phyloP scores from a whole-genome alignment of 2,113 vertebrate species.

The Eonycteris spelaea region DNA sequence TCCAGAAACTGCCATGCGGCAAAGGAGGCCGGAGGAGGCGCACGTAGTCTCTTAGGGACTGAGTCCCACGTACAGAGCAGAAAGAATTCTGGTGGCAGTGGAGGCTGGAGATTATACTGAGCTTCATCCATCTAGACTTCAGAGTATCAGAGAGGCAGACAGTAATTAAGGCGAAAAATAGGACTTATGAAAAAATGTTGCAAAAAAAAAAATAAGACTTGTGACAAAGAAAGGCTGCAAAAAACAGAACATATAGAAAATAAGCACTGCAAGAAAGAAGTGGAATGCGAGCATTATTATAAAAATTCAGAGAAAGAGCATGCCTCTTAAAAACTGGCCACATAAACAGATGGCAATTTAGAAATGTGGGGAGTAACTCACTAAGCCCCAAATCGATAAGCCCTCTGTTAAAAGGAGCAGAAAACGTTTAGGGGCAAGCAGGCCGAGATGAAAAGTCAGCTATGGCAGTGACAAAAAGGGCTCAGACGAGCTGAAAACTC shows the following conservation, averaged over 20 bases:
- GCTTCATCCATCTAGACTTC: not conserved
- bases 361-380: not conserved
- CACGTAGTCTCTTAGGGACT: not conserved
- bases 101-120: not conserved
- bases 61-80: not conserved
- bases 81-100: not conserved
- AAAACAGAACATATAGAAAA: not conserved
- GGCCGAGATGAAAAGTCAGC: not conserved
- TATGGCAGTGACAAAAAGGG: not conserved
- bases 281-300: not conserved
- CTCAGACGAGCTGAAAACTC: not conserved
- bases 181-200: not conserved
- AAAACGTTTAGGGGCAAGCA: not conserved
- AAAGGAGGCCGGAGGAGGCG: not conserved
- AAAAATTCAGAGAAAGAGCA: not conserved
- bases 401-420: not conserved
- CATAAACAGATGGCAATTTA: not conserved
- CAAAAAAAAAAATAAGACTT: not conserved
- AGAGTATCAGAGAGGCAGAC: not conserved
- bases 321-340: not conserved
- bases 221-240: not conserved
- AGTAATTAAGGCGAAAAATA: not conserved
- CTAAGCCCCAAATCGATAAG: not conserved
- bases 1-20: not conserved
- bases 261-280: not conserved